Conservation (phyloP, 2,113 vertebrate genomes). For the Corythoichthys intestinalis region DNA sequence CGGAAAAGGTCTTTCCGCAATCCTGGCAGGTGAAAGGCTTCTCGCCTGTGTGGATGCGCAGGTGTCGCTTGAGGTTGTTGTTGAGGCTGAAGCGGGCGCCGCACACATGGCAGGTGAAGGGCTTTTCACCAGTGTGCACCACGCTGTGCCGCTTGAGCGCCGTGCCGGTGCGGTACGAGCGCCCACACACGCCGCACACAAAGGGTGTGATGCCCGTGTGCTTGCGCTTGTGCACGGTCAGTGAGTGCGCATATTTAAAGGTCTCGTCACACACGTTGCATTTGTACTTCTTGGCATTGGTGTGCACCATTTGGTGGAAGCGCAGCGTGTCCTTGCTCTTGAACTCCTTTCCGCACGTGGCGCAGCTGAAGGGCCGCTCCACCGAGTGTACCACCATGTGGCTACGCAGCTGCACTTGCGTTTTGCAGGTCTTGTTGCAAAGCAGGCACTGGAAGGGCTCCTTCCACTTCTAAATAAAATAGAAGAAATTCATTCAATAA, state of each 20-base stretch:
- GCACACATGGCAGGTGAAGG: constrained; percentile 66
- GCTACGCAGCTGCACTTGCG: constrained; percentile 41
- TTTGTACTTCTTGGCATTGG: constrained; percentile 53
- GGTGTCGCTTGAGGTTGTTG: constrained; percentile 63
- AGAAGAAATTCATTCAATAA: neutral
- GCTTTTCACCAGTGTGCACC: constrained; percentile 64
- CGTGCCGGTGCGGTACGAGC: constrained; percentile 52
- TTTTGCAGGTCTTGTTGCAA: constrained; percentile 59
- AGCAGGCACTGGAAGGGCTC: constrained; percentile 44
- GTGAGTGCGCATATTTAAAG: constrained; percentile 62
- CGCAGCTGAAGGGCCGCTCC: constrained; percentile 59
- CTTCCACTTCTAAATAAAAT: constrained; percentile 39
- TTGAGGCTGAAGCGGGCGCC: constrained; percentile 64
- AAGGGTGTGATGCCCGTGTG: constrained; percentile 63
- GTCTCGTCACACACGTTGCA: constrained; percentile 60
- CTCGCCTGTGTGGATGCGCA: constrained; percentile 64
- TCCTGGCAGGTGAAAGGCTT: constrained; percentile 63
- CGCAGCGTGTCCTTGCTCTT: constrained; percentile 68
- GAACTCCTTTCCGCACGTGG: constrained; percentile 61
- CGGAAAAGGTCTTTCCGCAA: constrained; percentile 57
- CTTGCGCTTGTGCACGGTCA: constrained; percentile 64
- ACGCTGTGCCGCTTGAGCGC: constrained; percentile 57
- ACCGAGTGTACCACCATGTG: constrained; percentile 65
- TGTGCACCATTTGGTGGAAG: constrained; percentile 67
- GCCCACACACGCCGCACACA: constrained; percentile 46